These are phyloP conservation scores for Micromesistius poutassou DNA, from an alignment of 2,797 vertebrate genomes.

Conservation along the genomic window DNA sequence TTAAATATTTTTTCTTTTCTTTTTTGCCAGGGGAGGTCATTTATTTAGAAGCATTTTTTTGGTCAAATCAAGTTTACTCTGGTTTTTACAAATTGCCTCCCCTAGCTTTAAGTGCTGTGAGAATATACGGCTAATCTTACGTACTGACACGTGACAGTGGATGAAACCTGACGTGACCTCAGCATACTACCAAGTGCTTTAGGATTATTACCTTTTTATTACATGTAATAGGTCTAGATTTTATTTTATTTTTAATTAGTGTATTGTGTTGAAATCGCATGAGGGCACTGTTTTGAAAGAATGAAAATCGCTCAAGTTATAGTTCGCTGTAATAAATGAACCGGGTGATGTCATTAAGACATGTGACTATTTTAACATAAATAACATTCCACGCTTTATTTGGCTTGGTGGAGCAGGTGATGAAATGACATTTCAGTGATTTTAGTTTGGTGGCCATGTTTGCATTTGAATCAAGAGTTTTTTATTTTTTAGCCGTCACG, in stretches of 20 bases:
- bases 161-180: conserved; percentile 44
- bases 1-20: not conserved
- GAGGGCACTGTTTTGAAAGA: not conserved
- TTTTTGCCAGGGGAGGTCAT: not conserved
- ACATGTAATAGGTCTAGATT: conserved; percentile 10
- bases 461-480: not conserved
- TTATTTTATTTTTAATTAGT: not conserved
- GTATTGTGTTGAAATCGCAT: not conserved
- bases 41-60: not conserved
- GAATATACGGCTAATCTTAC: conserved; percentile 9
- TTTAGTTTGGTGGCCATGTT: not conserved
- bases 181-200: conserved; percentile 41
- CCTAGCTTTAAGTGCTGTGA: not conserved
- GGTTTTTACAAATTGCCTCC: not conserved
- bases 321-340: conserved; percentile 27
- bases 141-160: not conserved
- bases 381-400: conserved; percentile 57
- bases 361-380: conserved; percentile 50
- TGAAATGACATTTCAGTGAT: not conserved
- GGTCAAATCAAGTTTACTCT: not conserved
- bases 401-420: conserved; percentile 15
- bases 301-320: not conserved
- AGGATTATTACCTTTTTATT: conserved; percentile 20
- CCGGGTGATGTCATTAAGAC: conserved; percentile 30
- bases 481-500: conserved; percentile 12